Conservation (phyloP, 1,140 invertebrate genomes). For the Neodiprion fabricii region DNA sequence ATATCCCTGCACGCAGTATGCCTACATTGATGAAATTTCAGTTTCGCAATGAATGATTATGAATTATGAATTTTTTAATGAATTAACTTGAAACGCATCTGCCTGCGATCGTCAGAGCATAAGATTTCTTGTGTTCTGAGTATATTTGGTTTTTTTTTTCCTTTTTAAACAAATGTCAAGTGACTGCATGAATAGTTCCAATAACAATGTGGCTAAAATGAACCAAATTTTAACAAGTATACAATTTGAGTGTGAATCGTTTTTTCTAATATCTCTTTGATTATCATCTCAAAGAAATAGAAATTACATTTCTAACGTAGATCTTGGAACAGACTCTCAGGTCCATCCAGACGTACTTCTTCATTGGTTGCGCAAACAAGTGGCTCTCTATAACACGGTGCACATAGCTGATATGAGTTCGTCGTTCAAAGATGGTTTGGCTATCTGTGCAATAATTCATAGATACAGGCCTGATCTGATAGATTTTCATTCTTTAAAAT, state of each 20-base stretch:
- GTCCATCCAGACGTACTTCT: conserved; percentile 77
- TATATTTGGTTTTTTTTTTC: not conserved
- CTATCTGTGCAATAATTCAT: conserved; percentile 83
- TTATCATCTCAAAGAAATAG: not conserved
- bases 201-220: not conserved
- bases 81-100: not conserved
- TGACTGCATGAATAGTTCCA: not conserved
- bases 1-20: not conserved
- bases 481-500: conserved; percentile 72
- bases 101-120: not conserved
- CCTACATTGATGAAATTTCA: not conserved
- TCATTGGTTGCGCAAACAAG: conserved; percentile 78
- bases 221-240: not conserved
- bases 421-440: conserved; percentile 79
- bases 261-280: conserved; percentile 13
- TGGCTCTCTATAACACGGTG: conserved; percentile 71
- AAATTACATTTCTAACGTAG: conserved; percentile 16
- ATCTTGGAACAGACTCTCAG: conserved; percentile 62
- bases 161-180: not conserved
- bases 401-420: conserved; percentile 72
- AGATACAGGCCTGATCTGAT: conserved; percentile 89
- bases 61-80: not conserved
- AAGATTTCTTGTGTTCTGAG: not conserved
- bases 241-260: conserved; percentile 8
- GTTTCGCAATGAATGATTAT: not conserved